Evolutionary conservation across 2,888 invertebrate species (phyloP).

Genomic region (Drosophila fungiperda): DNA sequence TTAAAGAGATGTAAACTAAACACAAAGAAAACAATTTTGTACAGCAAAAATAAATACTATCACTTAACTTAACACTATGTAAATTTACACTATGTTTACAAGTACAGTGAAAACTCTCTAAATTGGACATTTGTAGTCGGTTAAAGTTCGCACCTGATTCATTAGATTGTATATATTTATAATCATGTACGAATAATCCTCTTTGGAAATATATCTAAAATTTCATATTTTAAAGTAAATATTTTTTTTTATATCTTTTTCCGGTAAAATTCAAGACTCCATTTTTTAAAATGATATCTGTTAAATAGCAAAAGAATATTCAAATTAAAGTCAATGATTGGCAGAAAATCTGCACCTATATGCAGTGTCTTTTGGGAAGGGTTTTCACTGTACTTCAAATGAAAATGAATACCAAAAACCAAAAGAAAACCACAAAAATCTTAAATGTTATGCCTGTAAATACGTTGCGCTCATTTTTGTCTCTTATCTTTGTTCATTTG

Average conservation of each 20-base stretch:
- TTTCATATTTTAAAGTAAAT: not conserved
- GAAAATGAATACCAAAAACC: conserved; percentile 13
- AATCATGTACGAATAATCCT: not conserved
- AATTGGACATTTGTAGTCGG: not conserved
- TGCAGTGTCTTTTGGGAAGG: not conserved
- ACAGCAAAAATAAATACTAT: conserved; percentile 6
- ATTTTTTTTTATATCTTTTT: not conserved
- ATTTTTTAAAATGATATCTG: not conserved
- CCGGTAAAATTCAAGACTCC: not conserved
- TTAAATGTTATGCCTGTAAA: conserved; percentile 64
- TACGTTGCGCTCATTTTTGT: conserved; percentile 73
- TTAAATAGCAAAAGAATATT: not conserved
- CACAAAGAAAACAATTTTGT: conserved; percentile 6
- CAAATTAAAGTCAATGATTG: not conserved
- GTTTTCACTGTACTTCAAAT: conserved; percentile 23
- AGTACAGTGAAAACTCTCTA: not conserved
- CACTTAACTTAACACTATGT: not conserved
- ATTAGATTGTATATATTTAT: not conserved
- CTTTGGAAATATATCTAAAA: not conserved
- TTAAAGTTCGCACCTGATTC: not conserved
- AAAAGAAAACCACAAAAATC: conserved; percentile 19
- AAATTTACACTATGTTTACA: not conserved
- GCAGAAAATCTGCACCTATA: not conserved
- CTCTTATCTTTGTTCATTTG: conserved; percentile 63
- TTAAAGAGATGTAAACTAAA: conserved; percentile 4